Base-by-base conservation (phyloP, 2,888 invertebrate genomes). In the Leucoma salicis region DNA sequence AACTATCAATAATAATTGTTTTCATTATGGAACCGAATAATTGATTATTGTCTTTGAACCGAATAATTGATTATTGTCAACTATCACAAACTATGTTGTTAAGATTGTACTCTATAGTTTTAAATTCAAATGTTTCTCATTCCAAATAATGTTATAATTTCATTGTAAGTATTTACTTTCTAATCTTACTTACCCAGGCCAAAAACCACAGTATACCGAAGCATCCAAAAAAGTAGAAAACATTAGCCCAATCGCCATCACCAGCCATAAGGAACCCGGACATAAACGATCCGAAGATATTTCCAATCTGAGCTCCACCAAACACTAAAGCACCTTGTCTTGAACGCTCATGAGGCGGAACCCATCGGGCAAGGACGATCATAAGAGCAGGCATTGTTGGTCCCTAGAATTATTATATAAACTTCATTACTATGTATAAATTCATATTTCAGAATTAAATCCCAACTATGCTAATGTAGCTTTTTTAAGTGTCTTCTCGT, bases 371-470 rank as follows among this genome's bases (percentile, higher is more conserved):
- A 21, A 93, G 70, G 3, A 93, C 82, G 28, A 91, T 91, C 78
- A 92, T 92, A 63, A 94, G 85, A 0, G 94, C 93, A 41, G 91
- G 92, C 84, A 94, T 95, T 1, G 95, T 95, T 1, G 95, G 94
- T 18, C 95, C 95, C 91, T 92, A 70, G 28, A 84, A 82, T 33
- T 1, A 28, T 14, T 7, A 28, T 21, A 8, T 21, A 21, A 4
- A 4, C 6, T 32, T 8, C 11, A 18, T 10, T 7, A 25, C 13
- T 12, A 29, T 8, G 15, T 31, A 31, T 14, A 11, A 11, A 27
- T n/a, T n/a, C n/a, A n/a, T n/a, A n/a, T n/a, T n/a, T n/a, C n/a
- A n/a, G n/a, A n/a, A n/a, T n/a, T n/a, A n/a, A n/a, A n/a, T n/a
- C n/a, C n/a, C n/a, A n/a, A n/a, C n/a, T n/a, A n/a, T n/a, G n/a